Evolutionary conservation across 64 coral and sea anemone genomes (phyloP), one percentile per base, ranked within the genome.

Genomic region (Catalaphyllia jardinei): DNA sequence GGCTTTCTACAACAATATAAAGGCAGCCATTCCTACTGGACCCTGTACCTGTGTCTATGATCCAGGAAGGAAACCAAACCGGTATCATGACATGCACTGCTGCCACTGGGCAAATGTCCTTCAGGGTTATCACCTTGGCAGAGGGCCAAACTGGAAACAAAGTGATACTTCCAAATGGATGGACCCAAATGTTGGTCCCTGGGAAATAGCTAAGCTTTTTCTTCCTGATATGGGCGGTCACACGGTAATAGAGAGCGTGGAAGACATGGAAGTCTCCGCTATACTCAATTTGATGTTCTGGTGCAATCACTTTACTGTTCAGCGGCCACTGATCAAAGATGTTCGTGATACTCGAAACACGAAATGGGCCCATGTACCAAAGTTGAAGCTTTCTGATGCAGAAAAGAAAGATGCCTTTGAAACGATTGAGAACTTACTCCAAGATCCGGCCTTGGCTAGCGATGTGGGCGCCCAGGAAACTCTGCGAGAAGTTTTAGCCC

Each of bases 151-250:
- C 81, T 84, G 81, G 81, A 84, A 65, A 8, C 79, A 82, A 62
- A 82, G 79, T 82, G 79, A 82, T 65, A 3, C 79, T 17, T 10
- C 52, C 25, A 82, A 82, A 35, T 82, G 79, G 79, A 62, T 50
- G 31, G 54, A 82, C 12, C 54, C 79, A 82, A 30, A 6, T 17
- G 10, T 61, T 17, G 79, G 79, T 62, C 61, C 52, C 10, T 95
- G 93, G 93, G 89, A 95, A 29, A 78, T 95, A 27, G 89, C 94
- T 28, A 95, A 95, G 61, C 71, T 95, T 1, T 95, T 76, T 71
- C 91, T 96, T 73, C 75, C 94, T 19, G 89, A 72, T 29, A 12
- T 63, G 16, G 81, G 64, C 0, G 89, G 35, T 11, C 74, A 83
- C 31, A 69, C 50, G 19, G 50, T 39, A 19, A 38, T 71, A 31